Evolutionary conservation across 2,888 invertebrate genomes (phyloP), one percentile per base, ranked within the genome.

Genomic region (Papilio elwesi): DNA sequence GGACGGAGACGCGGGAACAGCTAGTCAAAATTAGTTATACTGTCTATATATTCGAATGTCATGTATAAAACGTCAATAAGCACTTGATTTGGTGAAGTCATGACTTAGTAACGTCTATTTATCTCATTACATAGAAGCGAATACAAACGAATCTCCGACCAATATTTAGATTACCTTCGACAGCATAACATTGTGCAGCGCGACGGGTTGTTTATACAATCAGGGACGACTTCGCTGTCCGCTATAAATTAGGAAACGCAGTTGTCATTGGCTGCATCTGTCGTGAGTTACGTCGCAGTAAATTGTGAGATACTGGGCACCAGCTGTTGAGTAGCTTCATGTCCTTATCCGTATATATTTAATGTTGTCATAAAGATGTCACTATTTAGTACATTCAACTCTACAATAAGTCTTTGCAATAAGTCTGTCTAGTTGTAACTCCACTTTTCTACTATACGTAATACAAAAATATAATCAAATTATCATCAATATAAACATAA

Each of bases 201-300:
- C 12, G 11, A 1, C n/a, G 59, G 11, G 15, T 52, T 53, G 47
- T 11, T 53, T 53, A 36, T 67, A 67, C 53, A 67, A 67, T 53
- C 53, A 53, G 67, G 53, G 12, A 38, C 53, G 43, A 63, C 63
- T 63, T 55, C 55, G n/a, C 52, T 26, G 43, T 70, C 53, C 52
- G 52, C 43, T 9, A 70, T 70, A 70, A 63, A 70, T 70, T 52
- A 52, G 43, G 63, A 53, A 63, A 62, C 15, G 63, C 69, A 69
- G 59, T 62, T 69, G 62, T 69, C 62, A 59, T 69, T 62, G 69
- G 51, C 12, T 59, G 38, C 62, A 70, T 63, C 63, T 70, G 69
- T 70, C 63, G 69, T 16, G 52, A 69, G 52, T 70, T 63, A 52
- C 57, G n/a, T 65, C 55, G 62, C 63, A 63, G 51, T 69, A 63